Conservation (phyloP, 2,113 vertebrate genomes). For the Tor tambroides region DNA sequence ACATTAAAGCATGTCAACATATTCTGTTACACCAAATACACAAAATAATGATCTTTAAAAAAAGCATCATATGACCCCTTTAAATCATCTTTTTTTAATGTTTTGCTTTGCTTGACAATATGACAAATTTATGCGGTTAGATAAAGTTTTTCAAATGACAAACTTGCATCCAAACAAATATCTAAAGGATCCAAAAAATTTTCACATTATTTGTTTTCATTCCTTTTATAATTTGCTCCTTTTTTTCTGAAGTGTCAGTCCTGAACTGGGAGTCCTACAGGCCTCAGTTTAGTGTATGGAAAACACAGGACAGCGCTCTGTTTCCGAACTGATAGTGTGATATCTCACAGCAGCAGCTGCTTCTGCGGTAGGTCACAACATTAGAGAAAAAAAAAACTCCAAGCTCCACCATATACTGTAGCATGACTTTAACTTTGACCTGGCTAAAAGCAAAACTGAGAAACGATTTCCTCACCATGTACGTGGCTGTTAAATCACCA, state of each 20-base stretch:
- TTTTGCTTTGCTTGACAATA: too few relatives aligned
- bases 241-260: background rate
- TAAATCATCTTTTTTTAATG: too few relatives aligned
- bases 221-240: background rate
- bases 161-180: too few relatives aligned
- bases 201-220: background rate
- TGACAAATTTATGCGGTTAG: too few relatives aligned
- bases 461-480: background rate
- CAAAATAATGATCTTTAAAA: too few relatives aligned
- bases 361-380: background rate
- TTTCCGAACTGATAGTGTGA: background rate
- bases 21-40: too few relatives aligned
- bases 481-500: background rate
- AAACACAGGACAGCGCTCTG: background rate
- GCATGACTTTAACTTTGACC: background rate
- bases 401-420: background rate
- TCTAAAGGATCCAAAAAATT: too few relatives aligned
- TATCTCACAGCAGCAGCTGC: constrained; percentile 8
- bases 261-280: background rate
- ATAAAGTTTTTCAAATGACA: too few relatives aligned
- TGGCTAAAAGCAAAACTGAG: background rate
- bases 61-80: too few relatives aligned
- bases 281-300: background rate
- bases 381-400: background rate
- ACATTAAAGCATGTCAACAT: too few relatives aligned